A percentile compares a stretch with the other conserved stretches of the same genome.
These are phyloP conservation scores for Drosophila putrida DNA, from an alignment of 2,888 invertebrate species.

Conservation along the genomic window DNA sequence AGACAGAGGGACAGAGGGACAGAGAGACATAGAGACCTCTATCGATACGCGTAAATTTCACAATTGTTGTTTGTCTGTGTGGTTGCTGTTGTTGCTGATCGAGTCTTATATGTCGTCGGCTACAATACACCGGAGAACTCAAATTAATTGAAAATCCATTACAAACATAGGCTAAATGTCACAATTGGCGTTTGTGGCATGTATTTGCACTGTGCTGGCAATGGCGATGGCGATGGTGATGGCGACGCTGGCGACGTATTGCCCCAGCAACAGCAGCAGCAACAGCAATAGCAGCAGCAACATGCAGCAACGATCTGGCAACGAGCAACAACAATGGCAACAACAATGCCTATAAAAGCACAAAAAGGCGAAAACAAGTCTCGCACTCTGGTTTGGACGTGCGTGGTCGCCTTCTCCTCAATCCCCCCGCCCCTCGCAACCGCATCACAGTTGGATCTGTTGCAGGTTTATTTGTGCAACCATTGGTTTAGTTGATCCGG, in stretches of 20 bases:
- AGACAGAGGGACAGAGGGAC: neutral
- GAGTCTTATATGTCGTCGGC: slow-evolving; percentile 75
- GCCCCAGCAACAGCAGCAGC: slow-evolving; percentile 54
- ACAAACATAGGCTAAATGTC: slow-evolving; percentile 83
- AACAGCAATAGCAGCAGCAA: slow-evolving; percentile 16
- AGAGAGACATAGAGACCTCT: slow-evolving; percentile 17
- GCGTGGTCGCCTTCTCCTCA: slow-evolving; percentile 48
- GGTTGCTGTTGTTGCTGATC: slow-evolving; percentile 51
- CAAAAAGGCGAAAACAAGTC: slow-evolving; percentile 77
- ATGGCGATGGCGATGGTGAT: slow-evolving; percentile 48
- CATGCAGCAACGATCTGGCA: slow-evolving; percentile 22
- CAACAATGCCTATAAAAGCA: slow-evolving; percentile 76
- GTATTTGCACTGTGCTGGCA: slow-evolving; percentile 69
- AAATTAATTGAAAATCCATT: slow-evolving; percentile 83
- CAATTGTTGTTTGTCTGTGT: slow-evolving; percentile 59
- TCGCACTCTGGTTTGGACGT: slow-evolving; percentile 76
- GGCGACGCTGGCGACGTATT: slow-evolving; percentile 67
- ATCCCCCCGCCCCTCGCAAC: neutral
- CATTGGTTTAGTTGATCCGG: slow-evolving; percentile 45
- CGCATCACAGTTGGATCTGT: slow-evolving; percentile 35
- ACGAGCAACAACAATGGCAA: slow-evolving; percentile 49
- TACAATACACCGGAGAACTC: slow-evolving; percentile 83
- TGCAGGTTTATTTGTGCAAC: slow-evolving; percentile 74
- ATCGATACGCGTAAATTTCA: slow-evolving; percentile 78
- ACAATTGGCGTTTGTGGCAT: slow-evolving; percentile 83